Evolutionary conservation across 1,140 invertebrate species (phyloP).

Genomic region (Nephotettix cincticeps): DNA sequence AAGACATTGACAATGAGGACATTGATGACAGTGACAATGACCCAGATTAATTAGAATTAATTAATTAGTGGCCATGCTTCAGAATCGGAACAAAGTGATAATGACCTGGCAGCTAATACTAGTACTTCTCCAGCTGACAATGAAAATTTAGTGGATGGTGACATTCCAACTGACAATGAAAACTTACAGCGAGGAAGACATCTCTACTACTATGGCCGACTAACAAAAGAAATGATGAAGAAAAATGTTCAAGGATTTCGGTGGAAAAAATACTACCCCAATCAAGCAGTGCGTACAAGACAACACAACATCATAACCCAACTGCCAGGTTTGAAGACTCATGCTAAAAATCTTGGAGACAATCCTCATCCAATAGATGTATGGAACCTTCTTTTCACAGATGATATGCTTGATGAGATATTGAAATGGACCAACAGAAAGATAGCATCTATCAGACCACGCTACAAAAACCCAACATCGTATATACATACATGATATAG

Average conservation of each 20-base stretch:
- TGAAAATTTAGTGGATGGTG: no score
- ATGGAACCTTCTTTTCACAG: neutral
- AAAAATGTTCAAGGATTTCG: neutral
- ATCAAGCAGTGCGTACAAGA: neutral
- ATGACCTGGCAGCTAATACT: no score
- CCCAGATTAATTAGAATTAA: no score
- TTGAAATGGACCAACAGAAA: slow-evolving; percentile 22
- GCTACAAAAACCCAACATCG: neutral
- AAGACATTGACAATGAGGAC: no score
- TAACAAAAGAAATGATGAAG: slow-evolving; percentile 18
- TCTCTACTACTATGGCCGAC: neutral
- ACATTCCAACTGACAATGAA: no score
- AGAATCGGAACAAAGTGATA: no score
- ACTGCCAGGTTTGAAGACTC: slow-evolving; percentile 12
- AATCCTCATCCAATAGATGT: neutral
- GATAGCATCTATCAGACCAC: neutral
- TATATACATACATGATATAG: neutral
- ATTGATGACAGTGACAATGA: no score
- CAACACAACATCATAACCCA: slow-evolving; percentile 8
- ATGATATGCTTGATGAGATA: slow-evolving; percentile 19
- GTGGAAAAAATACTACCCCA: neutral
- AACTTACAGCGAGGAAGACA: no score
- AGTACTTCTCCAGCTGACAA: no score
- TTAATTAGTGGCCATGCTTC: no score
- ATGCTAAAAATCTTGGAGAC: slow-evolving; percentile 5